These are phyloP conservation scores for Halyomorpha halys DNA, from an alignment of 1,140 invertebrate species.

Conservation along the genomic window DNA sequence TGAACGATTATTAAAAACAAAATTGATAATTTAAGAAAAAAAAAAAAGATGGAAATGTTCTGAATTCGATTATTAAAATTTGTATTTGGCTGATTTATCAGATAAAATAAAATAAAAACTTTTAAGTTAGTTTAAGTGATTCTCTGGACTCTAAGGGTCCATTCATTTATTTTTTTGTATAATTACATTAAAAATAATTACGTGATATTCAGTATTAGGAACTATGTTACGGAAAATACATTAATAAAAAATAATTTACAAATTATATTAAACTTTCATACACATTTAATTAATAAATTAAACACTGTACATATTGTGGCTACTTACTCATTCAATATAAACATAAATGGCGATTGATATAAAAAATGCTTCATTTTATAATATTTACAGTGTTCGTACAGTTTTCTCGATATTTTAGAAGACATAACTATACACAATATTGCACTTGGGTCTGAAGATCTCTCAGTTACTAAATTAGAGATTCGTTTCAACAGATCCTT, in stretches of 20 bases:
- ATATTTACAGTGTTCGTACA: slow-evolving; percentile 14
- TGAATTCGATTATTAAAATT: too few species aligned
- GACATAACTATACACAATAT: slow-evolving; percentile 16
- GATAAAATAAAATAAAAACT: not conserved
- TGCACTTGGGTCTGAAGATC: slow-evolving; percentile 22
- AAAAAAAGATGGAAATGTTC: too few species aligned
- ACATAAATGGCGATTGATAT: slow-evolving; percentile 1
- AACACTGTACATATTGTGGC: slow-evolving; percentile 24
- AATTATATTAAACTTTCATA: slow-evolving; percentile 23
- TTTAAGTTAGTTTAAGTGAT: not conserved
- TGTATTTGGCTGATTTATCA: not conserved
- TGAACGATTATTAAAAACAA: slow-evolving; percentile 25
- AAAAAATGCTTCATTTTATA: slow-evolving; percentile 9
- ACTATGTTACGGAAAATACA: slow-evolving; percentile 28
- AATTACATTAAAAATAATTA: slow-evolving; percentile 17
- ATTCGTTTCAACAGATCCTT: not conserved
- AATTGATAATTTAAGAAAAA: not conserved
- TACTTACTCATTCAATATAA: slow-evolving; percentile 10
- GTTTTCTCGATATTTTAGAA: slow-evolving; percentile 6
- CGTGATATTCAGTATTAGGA: slow-evolving; percentile 26
- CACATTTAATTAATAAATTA: slow-evolving; percentile 22
- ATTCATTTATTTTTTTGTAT: not conserved
- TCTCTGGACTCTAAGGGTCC: not conserved
- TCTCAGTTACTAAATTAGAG: not conserved
- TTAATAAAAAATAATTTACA: slow-evolving; percentile 28